Evolutionary conservation across 2,113 vertebrate genomes (phyloP).

Genomic region (Sus scrofa): DNA sequence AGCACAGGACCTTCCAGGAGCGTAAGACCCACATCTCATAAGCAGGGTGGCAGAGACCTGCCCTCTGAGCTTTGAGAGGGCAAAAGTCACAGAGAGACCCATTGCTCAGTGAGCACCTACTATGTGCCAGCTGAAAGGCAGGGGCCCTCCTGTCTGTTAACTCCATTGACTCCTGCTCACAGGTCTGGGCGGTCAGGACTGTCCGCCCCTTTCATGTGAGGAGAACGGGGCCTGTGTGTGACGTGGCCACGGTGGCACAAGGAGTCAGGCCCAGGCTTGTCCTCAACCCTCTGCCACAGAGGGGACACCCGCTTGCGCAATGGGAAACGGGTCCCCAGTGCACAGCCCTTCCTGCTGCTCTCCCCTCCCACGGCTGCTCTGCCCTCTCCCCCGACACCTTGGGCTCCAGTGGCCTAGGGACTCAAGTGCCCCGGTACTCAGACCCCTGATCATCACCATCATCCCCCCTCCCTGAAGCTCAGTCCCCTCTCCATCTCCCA

Average conservation of each 20-base stretch:
- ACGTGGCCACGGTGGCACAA: background rate
- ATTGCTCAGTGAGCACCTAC: background rate
- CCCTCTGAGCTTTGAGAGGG: background rate
- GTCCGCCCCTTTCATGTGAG: accelerated
- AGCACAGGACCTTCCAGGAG: no score
- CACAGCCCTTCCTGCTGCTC: background rate
- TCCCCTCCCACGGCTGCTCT: background rate
- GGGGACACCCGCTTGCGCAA: background rate
- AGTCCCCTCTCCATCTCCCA: background rate
- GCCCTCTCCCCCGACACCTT: background rate
- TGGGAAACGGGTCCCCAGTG: accelerated
- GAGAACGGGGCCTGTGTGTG: accelerated
- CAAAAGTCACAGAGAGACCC: background rate
- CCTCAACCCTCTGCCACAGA: background rate
- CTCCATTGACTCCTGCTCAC: background rate
- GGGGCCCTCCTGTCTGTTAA: background rate
- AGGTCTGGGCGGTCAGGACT: background rate
- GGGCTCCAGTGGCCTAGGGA: no score
- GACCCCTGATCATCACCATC: accelerated
- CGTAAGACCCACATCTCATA: background rate
- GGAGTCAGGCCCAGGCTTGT: accelerated
- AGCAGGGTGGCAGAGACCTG: background rate
- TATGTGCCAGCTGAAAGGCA: accelerated
- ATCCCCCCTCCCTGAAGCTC: background rate
- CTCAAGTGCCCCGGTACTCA: background rate